A percentile compares a stretch with the other conserved stretches of the same genome.
Evolutionary conservation across 2,888 invertebrate genomes (phyloP).

Genomic region (Cheilosia scutellata): DNA sequence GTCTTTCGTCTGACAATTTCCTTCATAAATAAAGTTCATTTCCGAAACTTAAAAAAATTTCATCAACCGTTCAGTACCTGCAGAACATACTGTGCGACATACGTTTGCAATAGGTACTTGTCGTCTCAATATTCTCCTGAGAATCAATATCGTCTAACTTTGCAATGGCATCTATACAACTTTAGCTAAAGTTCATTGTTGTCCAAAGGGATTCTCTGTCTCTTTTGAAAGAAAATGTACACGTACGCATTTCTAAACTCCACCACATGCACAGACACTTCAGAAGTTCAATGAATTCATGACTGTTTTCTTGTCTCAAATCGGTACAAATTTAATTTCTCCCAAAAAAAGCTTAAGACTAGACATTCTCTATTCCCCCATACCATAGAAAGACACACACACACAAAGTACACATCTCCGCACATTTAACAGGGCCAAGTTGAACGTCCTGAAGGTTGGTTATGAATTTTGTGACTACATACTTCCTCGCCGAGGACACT

Average conservation of each 20-base stretch:
- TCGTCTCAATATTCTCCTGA: slow-evolving; percentile 1
- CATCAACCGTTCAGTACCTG: not conserved
- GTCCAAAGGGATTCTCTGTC: slow-evolving; percentile 3
- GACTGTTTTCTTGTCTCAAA: slow-evolving; percentile 53
- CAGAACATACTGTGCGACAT: not conserved
- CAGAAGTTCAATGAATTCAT: slow-evolving; percentile 52
- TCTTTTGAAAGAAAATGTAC: not conserved
- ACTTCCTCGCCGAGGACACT: slow-evolving; percentile 49
- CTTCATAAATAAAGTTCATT: too few species aligned
- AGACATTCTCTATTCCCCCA: slow-evolving; percentile 43
- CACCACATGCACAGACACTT: slow-evolving; percentile 3
- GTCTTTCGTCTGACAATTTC: not conserved
- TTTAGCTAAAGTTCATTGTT: slow-evolving; percentile 28
- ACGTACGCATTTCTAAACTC: slow-evolving; percentile 29
- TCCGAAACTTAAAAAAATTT: not conserved
- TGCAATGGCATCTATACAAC: not conserved
- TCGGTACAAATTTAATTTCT: slow-evolving; percentile 61
- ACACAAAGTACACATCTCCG: slow-evolving; percentile 2
- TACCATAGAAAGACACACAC: slow-evolving; percentile 3
- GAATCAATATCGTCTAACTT: slow-evolving; percentile 7
- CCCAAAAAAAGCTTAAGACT: slow-evolving; percentile 52
- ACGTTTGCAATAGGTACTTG: not conserved
- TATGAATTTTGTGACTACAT: slow-evolving; percentile 65
- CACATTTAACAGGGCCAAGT: slow-evolving; percentile 62
- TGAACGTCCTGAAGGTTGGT: slow-evolving; percentile 71